Evolutionary conservation across 1,140 invertebrate genomes (phyloP).

Genomic region (Magallana gigas): DNA sequence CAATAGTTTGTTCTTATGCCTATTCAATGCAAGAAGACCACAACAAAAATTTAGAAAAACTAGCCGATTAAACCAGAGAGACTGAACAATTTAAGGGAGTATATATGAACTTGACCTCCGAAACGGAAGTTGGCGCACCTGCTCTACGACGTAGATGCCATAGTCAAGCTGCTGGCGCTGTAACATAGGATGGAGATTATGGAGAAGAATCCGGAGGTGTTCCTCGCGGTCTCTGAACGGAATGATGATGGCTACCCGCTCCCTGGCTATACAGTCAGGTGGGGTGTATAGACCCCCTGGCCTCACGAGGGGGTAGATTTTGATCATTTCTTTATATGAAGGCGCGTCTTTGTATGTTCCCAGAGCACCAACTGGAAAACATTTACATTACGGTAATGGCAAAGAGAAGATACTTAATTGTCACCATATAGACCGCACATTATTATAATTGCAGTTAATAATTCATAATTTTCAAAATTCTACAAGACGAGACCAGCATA

Average conservation of each 20-base stretch:
- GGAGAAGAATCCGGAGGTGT: constrained; percentile 68
- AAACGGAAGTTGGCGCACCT: constrained; percentile 54
- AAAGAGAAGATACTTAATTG: too few species aligned
- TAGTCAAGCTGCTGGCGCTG: constrained; percentile 70
- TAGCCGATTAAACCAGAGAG: too few species aligned
- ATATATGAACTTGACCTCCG: too few species aligned
- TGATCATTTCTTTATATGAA: constrained; percentile 32
- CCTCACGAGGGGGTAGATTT: constrained; percentile 45
- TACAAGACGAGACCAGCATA: background rate
- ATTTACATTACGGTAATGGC: too few species aligned
- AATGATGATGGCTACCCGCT: constrained; percentile 68
- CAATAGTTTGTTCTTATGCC: too few species aligned
- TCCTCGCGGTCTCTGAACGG: constrained; percentile 69
- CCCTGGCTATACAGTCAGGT: constrained; percentile 56
- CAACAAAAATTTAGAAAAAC: too few species aligned
- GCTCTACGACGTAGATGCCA: constrained; percentile 69
- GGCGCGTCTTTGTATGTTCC: constrained; percentile 48
- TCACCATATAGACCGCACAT: too few species aligned
- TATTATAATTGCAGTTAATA: too few species aligned
- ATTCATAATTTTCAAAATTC: background rate
- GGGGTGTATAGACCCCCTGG: constrained; percentile 66
- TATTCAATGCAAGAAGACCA: too few species aligned
- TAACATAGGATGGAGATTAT: constrained; percentile 70
- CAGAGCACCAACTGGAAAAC: constrained; percentile 49
- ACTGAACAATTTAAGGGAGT: too few species aligned